These are phyloP conservation scores for Onychomys leucogaster DNA, from an alignment of 2,797 vertebrate genomes.

Conservation along the genomic window DNA sequence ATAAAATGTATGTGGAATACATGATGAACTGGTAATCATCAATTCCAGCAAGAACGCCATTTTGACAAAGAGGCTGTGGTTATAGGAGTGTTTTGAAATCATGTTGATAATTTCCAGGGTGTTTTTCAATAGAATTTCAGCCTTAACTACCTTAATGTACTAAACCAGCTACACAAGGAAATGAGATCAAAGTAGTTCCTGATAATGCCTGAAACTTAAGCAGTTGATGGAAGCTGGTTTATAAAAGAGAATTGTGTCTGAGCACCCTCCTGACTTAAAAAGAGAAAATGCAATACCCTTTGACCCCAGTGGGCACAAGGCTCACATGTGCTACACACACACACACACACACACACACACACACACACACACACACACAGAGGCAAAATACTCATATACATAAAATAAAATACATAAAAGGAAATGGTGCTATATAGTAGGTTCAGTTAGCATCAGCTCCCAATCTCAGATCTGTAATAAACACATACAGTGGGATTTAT, in stretches of 20 bases:
- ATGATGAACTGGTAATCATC: neutral
- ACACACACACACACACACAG: neutral
- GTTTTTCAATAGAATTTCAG: conserved; percentile 15
- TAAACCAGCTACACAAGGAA: neutral
- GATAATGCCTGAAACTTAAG: conserved; percentile 16
- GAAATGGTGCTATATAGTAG: neutral
- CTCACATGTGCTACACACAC: neutral
- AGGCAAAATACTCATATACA: neutral
- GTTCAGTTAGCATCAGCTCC: neutral
- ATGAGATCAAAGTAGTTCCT: neutral
- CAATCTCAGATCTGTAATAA: neutral
- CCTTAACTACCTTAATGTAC: conserved; percentile 14
- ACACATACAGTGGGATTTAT: neutral
- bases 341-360: neutral
- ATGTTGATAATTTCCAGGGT: conserved; percentile 25
- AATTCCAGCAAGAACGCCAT: neutral
- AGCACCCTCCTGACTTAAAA: conserved; percentile 6
- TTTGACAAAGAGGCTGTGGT: neutral
- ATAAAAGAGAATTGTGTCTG: neutral
- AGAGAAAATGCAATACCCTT: neutral
- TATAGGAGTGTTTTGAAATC: neutral
- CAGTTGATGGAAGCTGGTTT: neutral
- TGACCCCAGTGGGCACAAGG: neutral
- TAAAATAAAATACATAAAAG: neutral
- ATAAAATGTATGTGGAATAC: conserved; percentile 9